Percentiles rank a stretch among this genome's conserved stretches.
These are phyloP conservation scores for Gasterosteus aculeatus DNA, from an alignment of 2,113 vertebrate genomes.

Conservation along the genomic window DNA sequence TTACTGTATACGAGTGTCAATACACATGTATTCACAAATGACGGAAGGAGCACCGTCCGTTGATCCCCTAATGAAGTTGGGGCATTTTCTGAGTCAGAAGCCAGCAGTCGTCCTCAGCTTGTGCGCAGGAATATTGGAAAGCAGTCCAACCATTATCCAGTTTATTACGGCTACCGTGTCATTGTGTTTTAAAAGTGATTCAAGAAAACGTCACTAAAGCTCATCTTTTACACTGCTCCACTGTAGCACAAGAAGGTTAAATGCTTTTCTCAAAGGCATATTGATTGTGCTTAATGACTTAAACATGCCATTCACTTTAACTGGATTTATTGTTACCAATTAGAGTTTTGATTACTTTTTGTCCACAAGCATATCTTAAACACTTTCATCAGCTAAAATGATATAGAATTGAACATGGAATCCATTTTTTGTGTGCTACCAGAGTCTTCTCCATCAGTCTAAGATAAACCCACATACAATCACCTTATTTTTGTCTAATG, in stretches of 20 bases:
- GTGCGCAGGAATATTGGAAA: neutral
- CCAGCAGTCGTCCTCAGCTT: slow-evolving; percentile 67
- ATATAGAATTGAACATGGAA: neutral
- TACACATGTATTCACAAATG: slow-evolving; percentile 84
- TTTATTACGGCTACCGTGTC: neutral
- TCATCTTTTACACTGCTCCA: neutral
- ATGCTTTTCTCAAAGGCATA: slow-evolving; percentile 8
- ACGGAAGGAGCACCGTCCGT: slow-evolving; percentile 68
- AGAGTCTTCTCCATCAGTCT: neutral
- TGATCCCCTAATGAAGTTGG: slow-evolving; percentile 84
- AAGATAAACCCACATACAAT: neutral
- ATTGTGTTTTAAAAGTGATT: neutral
- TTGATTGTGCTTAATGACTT: neutral
- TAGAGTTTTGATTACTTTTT: neutral
- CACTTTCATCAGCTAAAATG: neutral
- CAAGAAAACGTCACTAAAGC: neutral
- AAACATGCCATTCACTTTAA: neutral
- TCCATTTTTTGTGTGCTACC: neutral
- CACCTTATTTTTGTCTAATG: neutral
- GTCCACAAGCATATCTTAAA: neutral
- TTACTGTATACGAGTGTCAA: slow-evolving; percentile 79
- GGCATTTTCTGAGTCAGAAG: slow-evolving; percentile 79
- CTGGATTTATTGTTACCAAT: neutral
- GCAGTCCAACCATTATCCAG: neutral
- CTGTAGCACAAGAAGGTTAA: neutral